Conservation (phyloP, 1,140 invertebrate genomes). For the Hylaeus anthracinus region DNA sequence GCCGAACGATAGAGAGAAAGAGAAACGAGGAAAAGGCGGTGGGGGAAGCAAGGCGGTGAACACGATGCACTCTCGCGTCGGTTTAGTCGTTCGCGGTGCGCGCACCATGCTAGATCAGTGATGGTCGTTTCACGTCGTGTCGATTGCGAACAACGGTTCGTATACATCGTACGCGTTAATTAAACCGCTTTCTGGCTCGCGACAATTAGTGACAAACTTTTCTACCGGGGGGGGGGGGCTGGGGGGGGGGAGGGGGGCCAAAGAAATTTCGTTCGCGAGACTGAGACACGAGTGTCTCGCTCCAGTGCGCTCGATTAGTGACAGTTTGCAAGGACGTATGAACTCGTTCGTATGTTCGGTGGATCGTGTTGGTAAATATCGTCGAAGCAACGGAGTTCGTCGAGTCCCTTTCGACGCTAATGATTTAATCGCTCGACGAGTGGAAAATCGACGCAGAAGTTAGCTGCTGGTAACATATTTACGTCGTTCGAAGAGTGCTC, state of each 20-base stretch:
- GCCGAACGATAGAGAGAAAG: conserved; percentile 31
- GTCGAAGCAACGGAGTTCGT: not conserved
- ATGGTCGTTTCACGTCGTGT: not conserved
- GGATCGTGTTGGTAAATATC: not conserved
- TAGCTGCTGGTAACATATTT: not conserved
- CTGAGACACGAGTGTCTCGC: not conserved
- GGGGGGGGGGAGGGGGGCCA: not conserved
- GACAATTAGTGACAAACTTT: conserved; percentile 9
- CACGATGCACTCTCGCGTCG: conserved; percentile 56
- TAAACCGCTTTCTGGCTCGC: conserved; percentile 6
- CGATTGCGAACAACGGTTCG: not conserved
- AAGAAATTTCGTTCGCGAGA: not conserved
- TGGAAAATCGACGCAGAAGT: not conserved
- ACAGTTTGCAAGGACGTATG: not conserved
- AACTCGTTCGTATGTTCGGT: not conserved
- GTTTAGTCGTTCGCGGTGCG: conserved; percentile 75
- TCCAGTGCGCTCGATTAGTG: not conserved
- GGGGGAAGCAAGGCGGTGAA: conserved; percentile 34
- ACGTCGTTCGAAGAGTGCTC: not conserved
- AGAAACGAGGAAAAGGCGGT: conserved; percentile 33
- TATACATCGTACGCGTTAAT: conserved; percentile 26
- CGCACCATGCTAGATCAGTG: conserved; percentile 56
- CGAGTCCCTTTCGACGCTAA: not conserved
- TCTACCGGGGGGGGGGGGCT: not conserved
- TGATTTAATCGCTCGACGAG: not conserved